These are phyloP conservation scores for Eristalis intricaria DNA, from an alignment of 2,888 invertebrate species.

Conservation along the genomic window DNA sequence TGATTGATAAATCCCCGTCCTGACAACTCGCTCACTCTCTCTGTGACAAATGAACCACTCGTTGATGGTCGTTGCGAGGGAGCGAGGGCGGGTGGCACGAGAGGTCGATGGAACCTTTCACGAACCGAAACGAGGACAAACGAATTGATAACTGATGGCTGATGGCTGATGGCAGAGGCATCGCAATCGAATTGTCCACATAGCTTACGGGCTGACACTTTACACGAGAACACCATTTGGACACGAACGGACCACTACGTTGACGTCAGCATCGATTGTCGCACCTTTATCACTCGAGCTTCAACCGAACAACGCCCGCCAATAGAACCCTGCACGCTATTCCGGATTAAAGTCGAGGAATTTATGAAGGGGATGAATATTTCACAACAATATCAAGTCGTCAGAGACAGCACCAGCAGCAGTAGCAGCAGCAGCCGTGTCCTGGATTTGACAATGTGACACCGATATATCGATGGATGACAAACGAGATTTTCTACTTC, in stretches of 20 bases:
- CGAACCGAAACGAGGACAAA: neutral
- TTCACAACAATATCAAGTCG: conserved; percentile 69
- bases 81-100: neutral
- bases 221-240: conserved; percentile 66
- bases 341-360: conserved; percentile 39
- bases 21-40: neutral
- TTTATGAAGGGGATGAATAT: conserved; percentile 69
- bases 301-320: neutral
- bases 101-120: neutral
- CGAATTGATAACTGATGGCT: conserved; percentile 45
- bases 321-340: neutral
- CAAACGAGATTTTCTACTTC: conserved; percentile 72
- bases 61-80: neutral
- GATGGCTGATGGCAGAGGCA: too few relatives aligned
- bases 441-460: conserved; percentile 69
- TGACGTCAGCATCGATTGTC: conserved; percentile 33
- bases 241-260: conserved; percentile 1
- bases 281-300: conserved; percentile 56
- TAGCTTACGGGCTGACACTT: conserved; percentile 58
- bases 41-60: conserved; percentile 34
- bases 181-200: conserved; percentile 45
- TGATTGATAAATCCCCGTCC: conserved; percentile 44
- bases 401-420: too few relatives aligned
- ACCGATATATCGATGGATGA: conserved; percentile 69
- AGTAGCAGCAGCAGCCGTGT: conserved; percentile 59